Base-by-base conservation (phyloP, 2,113 vertebrate genomes). In the Eleginops maclovinus region DNA sequence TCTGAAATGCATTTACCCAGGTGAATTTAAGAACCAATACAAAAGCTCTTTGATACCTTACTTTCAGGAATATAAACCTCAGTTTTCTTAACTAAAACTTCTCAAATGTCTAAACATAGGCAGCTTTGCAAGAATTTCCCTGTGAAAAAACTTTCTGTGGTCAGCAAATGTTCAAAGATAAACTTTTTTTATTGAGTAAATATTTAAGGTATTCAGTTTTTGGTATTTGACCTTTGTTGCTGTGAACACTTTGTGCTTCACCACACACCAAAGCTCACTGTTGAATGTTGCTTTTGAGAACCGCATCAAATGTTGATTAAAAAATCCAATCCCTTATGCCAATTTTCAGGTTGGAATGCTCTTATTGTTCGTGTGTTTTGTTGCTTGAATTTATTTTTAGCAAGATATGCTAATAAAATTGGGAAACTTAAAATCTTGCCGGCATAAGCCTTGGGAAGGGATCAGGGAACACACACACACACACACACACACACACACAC, bases 321-420 rank as follows among this genome's bases (percentile, higher is more conserved):
- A 68, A 54, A 59, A 21, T 13, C 5, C 4, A 8, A 61, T 70
- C 11, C 46, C 13, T 46, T 2, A 31, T 71, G 58, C 4, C n/a
- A 46, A 2, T 65, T 65, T 51, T 58, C 24, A 59, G 44, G 56
- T 28, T 56, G 12, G 13, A 73, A 55, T 62, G 10, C 56, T 43
- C 12, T 17, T 66, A 16, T 75, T 44, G 71, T 55, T 12, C n/a
- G 12, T 47, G 75, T 66, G 36, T 62, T 47, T 75, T 50, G 51
- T 28, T 26, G 64, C 36, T n/a, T 21, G 3, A 2, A 72, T 82
- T 69, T 66, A 65, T 72, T 69, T 82, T 58, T 16, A 75, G 3
- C 63, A 24, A 24, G 2, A 72, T 77, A 66, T 55, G 59, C 56
- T 82, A 64, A 78, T 86, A 17, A 74, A 69, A 67, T 44, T 21